Percentiles rank a stretch among this genome's conserved stretches.
Conservation (phyloP, 2,888 invertebrate species). For the Cephonodes hylas region DNA sequence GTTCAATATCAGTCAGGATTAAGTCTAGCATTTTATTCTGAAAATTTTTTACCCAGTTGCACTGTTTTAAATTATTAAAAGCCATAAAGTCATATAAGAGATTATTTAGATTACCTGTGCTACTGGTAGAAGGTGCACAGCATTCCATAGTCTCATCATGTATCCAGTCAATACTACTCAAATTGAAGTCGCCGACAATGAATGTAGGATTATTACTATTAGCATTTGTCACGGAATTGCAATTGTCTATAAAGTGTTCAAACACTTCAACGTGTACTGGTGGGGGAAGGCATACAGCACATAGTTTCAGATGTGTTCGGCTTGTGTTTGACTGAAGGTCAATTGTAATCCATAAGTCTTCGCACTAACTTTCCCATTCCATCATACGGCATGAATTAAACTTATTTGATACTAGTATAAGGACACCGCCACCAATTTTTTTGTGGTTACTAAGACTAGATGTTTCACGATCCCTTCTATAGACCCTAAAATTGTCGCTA, state of each 20-base stretch:
- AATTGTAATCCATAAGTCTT: constrained; percentile 12
- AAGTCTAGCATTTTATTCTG: constrained; percentile 9
- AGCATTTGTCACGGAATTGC: not conserved
- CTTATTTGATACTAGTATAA: constrained; percentile 10
- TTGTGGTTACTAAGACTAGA: not conserved
- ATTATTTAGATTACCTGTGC: not conserved
- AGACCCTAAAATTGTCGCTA: not conserved
- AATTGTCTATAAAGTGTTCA: not conserved
- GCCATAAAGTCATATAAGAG: not conserved
- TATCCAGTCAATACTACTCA: constrained; percentile 6
- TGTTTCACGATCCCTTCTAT: constrained; percentile 13
- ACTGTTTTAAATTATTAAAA: constrained; percentile 12
- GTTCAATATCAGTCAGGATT: not conserved
- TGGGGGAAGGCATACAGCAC: constrained; percentile 12
- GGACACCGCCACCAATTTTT: constrained; percentile 14
- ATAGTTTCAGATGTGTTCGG: not conserved
- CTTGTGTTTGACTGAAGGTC: not conserved
- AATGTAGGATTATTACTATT: not conserved
- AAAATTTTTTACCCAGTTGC: not conserved
- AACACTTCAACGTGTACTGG: not conserved
- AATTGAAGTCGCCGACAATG: constrained; percentile 13
- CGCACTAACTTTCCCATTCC: constrained; percentile 14
- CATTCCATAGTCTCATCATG: not conserved
- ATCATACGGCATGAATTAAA: not conserved
- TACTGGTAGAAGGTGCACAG: not conserved